Evolutionary conservation across 1,140 invertebrate genomes (phyloP), one percentile per base, ranked within the genome.

Genomic region (Homarus americanus): DNA sequence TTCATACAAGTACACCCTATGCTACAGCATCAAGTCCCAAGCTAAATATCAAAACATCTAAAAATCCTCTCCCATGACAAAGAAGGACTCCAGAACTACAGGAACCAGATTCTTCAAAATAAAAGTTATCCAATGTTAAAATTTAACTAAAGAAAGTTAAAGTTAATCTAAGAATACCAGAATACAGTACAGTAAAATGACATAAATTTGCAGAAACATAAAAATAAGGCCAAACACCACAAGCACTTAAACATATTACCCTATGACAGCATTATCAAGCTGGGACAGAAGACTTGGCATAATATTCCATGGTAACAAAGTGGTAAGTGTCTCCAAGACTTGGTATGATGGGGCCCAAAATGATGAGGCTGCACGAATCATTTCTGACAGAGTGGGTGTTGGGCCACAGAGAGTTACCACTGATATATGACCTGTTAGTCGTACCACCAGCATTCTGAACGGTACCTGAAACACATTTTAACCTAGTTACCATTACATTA

Each of bases 371-470:
- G 96, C 95, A 93, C 96, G 95, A 94, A 97, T 96, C 36, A 98
- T 95, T 93, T 97, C 95, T 20, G 95, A 93, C 49, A 98, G 94
- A 40, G 96, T 94, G 0, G 97, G 97, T 40, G 95, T 96, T 3
- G 97, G 96, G 2, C 97, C 97, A 94, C 97, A 97, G 10, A 98
- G 94, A 7, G 97, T 96, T 91, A 97, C 94, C 0, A 97, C 95
- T 94, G 97, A 96, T 4, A 97, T 96, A 91, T 96, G 95, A 83
- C 96, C 95, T n/a, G 96, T 94, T 20, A 98, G 94, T 84, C 96
- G 96, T 92, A 97, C 96, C 7, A 96, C 96, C 15, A 98, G 95
- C 76, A 97, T 95, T 93, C 97, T 95, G 93, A 97, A 97, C 17
- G 97, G 97, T 2, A 97, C 96, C 97, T 98, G 93, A 73, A 80